Evolutionary conservation across 2,888 invertebrate genomes (phyloP), one percentile per base, ranked within the genome.

Genomic region (Amphipoea oculea): DNA sequence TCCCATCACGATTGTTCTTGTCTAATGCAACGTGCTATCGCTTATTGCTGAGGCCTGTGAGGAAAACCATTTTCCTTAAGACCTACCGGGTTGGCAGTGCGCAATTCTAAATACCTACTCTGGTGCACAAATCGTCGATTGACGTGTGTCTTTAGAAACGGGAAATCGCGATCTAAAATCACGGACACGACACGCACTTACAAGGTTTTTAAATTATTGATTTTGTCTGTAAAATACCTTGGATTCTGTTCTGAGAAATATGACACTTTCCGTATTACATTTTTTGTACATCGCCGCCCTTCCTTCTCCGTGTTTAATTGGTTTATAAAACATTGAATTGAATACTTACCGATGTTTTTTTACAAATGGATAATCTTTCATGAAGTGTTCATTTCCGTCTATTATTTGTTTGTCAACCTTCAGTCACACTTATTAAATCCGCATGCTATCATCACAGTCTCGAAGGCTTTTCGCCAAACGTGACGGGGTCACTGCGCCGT

Each of bases 11-110:
- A 78, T 84, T 70, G 45, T 73, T 73, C 51, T 75, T 48, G 67
- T 73, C 69, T 67, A 69, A 54, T 54, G 66, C 66, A 67, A 79
- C 72, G 74, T 76, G 81, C 63, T 60, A 68, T 63, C 42, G 40
- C 66, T 77, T 81, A 77, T 63, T 77, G 65, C 57, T 74, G 17
- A 14, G 17, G 17, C 36, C 63, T 36, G 82, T 7, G 42, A 76
- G 77, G 77, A 85, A 81, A 87, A 86, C 29, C 23, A 75, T 86
- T 86, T 86, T 87, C 86, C 86, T 87, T 66, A 82, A 76, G 66
- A 72, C 73, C 73, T 79, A 73, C 78, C 71, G 70, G 72, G 74
- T 81, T 66, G 65, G 57, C 76, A 69, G 60, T 73, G 71, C 62
- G 79, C 79, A 62, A 79, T 72, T 66, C 68, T 71, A n/a, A 71